These are phyloP conservation scores for Philaethria dido DNA, from an alignment of 2,888 invertebrate genomes.

Conservation along the genomic window DNA sequence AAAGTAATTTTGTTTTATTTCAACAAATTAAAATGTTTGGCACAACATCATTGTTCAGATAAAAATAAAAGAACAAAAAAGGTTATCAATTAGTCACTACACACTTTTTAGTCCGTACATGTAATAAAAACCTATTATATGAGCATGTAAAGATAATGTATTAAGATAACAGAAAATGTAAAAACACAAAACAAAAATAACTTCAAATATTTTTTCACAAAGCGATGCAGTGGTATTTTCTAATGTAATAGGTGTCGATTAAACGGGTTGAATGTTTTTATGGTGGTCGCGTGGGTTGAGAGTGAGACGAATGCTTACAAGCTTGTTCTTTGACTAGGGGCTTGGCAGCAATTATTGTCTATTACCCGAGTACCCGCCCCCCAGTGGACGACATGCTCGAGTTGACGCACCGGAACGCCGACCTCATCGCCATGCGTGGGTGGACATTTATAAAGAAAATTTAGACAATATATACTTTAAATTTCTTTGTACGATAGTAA, in stretches of 20 bases:
- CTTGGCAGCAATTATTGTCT: conserved; percentile 62
- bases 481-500: conserved; percentile 30
- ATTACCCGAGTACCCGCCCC: conserved; percentile 61
- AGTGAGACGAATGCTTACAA: conserved; percentile 50
- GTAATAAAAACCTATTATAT: conserved; percentile 32
- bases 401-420: conserved; percentile 48
- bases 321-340: conserved; percentile 48
- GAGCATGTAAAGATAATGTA: conserved; percentile 29
- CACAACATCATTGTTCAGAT: conserved; percentile 27
- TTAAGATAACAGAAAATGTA: conserved; percentile 30
- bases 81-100: conserved; percentile 37
- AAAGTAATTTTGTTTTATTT: conserved; percentile 21
- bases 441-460: conserved; percentile 47
- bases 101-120: conserved; percentile 27
- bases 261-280: conserved; percentile 39
- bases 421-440: conserved; percentile 51
- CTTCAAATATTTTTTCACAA: conserved; percentile 15
- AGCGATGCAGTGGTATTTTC: conserved; percentile 7
- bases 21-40: conserved; percentile 26
- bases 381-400: conserved; percentile 48
- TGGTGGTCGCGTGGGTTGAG: conserved; percentile 41
- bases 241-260: conserved; percentile 33
- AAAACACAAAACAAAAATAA: conserved; percentile 24
- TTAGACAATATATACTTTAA: conserved; percentile 35
- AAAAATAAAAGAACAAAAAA: conserved; percentile 36